Evolutionary conservation across 2,797 vertebrate species (phyloP), one percentile per base, ranked within the genome.

Genomic region (Thalassophryne amazonica): DNA sequence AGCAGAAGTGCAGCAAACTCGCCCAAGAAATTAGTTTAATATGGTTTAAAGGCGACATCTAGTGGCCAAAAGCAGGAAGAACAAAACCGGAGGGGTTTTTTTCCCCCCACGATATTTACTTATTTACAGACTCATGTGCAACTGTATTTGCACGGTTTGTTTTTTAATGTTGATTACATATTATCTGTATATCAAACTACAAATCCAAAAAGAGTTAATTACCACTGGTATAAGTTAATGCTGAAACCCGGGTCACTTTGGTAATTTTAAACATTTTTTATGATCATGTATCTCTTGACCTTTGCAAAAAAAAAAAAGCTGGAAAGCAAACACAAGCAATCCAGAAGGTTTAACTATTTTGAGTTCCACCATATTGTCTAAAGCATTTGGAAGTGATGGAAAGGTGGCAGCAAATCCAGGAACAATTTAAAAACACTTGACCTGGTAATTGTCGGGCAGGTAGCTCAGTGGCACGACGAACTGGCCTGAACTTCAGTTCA

Each of bases 1-100:
- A 6, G 8, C 8, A 18, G 23, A 19, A 34, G 12, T 27, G 23
- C 25, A 29, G 29, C 14, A 37, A 31, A 63, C 17, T 16, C 18
- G 2, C 22, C 13, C 10, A 39, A 12, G 42, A 42, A 33, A 34
- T 0, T 34, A 38, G 36, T 12, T 16, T 46, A 45, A 5, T 33
- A 10, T 31, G 24, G 38, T 15, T 37, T 2, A 38, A 49, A 18
- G 32, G 43, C 8, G 71, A 73, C 85, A 81, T 52, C 85, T 80
- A 34, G 71, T 80, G 85, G 1, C 57, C 40, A 29, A 6, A 39
- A 22, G 31, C 3, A 19, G 34, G 29, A 63, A 66, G 2, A 11
- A 48, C n/a, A 14, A 2, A 18, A 1, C 1, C n/a, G n/a, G n/a
- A n/a, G n/a, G n/a, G n/a, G n/a, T n/a, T n/a, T n/a, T n/a, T n/a